These are phyloP conservation scores for Tetragnatha versicolor DNA, from an alignment of 1,140 invertebrate genomes.

Conservation along the genomic window DNA sequence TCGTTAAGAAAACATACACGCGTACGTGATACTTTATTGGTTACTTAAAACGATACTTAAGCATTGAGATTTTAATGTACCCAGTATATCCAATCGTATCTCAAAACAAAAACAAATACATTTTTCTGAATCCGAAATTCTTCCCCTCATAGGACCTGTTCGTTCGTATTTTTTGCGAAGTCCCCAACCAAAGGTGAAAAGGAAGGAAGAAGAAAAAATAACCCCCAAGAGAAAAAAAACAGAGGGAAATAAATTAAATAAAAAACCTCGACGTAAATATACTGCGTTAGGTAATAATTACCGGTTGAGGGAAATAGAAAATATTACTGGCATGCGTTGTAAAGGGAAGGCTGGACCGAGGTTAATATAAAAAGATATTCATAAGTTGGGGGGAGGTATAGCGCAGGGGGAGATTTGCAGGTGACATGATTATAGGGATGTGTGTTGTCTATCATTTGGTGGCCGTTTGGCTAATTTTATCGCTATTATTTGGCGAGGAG, in stretches of 20 bases:
- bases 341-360: not conserved
- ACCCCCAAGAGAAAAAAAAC: not conserved
- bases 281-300: constrained; percentile 36
- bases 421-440: constrained; percentile 48
- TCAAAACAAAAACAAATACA: too few relatives aligned
- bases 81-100: too few relatives aligned
- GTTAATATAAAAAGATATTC: constrained; percentile 42
- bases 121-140: too few relatives aligned
- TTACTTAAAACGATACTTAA: too few relatives aligned
- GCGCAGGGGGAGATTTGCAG: constrained; percentile 5
- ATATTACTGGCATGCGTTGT: constrained; percentile 26
- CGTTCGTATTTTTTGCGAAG: too few relatives aligned
- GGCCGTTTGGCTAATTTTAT: not conserved
- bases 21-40: too few relatives aligned
- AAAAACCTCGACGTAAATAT: constrained; percentile 23
- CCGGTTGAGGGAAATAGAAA: constrained; percentile 42
- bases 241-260: too few relatives aligned
- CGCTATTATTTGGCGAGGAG: constrained; percentile 5
- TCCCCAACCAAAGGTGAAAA: too few relatives aligned
- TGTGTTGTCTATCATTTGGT: constrained; percentile 11
- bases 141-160: too few relatives aligned
- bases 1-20: too few relatives aligned
- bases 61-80: too few relatives aligned
- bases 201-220: not conserved
- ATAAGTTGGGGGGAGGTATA: constrained; percentile 2